Percentiles rank a stretch among this genome's conserved stretches.
Evolutionary conservation across 2,888 invertebrate genomes (phyloP).

Genomic region (Adela reaumurella): DNA sequence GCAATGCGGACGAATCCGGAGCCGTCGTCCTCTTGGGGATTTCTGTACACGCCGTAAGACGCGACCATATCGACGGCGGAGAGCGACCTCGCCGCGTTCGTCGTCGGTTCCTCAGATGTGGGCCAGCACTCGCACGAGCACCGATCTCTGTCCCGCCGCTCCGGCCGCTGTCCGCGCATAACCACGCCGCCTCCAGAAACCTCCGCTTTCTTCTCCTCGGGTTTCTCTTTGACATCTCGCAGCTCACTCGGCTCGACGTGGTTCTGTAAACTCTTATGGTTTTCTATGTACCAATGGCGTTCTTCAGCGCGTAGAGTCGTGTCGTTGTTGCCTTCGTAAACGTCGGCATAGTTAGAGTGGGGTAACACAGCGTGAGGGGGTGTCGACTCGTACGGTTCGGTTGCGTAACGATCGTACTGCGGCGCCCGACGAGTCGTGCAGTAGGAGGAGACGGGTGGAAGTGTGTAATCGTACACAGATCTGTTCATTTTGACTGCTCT

Average conservation of each 20-base stretch:
- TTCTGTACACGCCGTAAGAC: slow-evolving; percentile 51
- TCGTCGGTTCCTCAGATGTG: slow-evolving; percentile 38
- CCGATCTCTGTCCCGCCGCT: slow-evolving; percentile 44
- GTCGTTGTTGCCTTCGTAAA: slow-evolving; percentile 52
- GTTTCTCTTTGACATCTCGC: slow-evolving; percentile 48
- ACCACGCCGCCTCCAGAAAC: slow-evolving; percentile 34
- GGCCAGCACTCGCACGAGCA: slow-evolving; percentile 55
- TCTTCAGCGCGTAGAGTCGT: slow-evolving; percentile 50
- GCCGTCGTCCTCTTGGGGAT: slow-evolving; percentile 40
- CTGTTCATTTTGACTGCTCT: slow-evolving; percentile 48
- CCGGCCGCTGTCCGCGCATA: slow-evolving; percentile 26
- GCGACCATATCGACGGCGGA: slow-evolving; percentile 53
- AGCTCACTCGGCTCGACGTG: slow-evolving; percentile 29
- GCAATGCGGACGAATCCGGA: slow-evolving; percentile 44
- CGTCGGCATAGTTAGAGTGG: slow-evolving; percentile 48
- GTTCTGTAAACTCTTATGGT: slow-evolving; percentile 44
- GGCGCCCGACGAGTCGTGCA: slow-evolving; percentile 41
- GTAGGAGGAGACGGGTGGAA: slow-evolving; percentile 45
- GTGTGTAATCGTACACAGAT: slow-evolving; percentile 50
- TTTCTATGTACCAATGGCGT: slow-evolving; percentile 52
- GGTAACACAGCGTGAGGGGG: slow-evolving; percentile 32
- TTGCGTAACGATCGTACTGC: slow-evolving; percentile 44
- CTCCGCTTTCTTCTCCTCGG: slow-evolving; percentile 44
- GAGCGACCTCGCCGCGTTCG: slow-evolving; percentile 39
- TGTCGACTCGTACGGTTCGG: slow-evolving; percentile 32